These are phyloP conservation scores for Bovichtus diacanthus DNA, from an alignment of 2,797 vertebrate genomes.

Conservation along the genomic window DNA sequence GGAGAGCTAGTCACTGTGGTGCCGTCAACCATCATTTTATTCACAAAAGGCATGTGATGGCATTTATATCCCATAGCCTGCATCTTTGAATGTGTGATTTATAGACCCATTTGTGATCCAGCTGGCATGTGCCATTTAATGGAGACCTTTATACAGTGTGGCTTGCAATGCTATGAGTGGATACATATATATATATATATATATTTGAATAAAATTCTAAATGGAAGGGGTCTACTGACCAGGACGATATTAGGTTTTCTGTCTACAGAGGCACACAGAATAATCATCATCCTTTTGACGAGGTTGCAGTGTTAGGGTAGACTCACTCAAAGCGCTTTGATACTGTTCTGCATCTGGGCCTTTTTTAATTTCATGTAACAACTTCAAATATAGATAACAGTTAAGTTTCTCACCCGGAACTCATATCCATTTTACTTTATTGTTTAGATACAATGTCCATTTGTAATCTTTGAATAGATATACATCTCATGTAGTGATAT, in stretches of 20 bases:
- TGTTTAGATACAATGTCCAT: not conserved
- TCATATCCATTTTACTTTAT: not conserved
- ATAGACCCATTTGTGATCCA: constrained; percentile 19
- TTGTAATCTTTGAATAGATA: not conserved
- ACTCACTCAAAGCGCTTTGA: not conserved
- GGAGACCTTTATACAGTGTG: not conserved
- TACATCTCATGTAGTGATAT: not conserved
- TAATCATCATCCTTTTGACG: not conserved
- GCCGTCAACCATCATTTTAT: constrained; percentile 33
- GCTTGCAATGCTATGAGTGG: not conserved
- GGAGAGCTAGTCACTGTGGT: not conserved
- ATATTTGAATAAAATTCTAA: not conserved
- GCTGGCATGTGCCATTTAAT: constrained; percentile 2
- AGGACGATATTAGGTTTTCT: not conserved
- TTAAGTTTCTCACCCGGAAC: not conserved
- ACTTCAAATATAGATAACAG: not conserved
- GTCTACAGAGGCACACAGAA: not conserved
- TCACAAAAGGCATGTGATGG: constrained; percentile 20
- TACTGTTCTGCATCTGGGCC: not conserved
- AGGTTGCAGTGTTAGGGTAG: not conserved
- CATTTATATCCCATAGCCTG: constrained; percentile 2
- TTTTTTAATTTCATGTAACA: not conserved
- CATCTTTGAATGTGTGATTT: not conserved
- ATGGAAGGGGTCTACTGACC: not conserved
- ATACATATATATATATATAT: not conserved